Percentiles rank a stretch among this genome's conserved stretches.
Conservation (phyloP, 1,140 invertebrate genomes). For the Linepithema humile region DNA sequence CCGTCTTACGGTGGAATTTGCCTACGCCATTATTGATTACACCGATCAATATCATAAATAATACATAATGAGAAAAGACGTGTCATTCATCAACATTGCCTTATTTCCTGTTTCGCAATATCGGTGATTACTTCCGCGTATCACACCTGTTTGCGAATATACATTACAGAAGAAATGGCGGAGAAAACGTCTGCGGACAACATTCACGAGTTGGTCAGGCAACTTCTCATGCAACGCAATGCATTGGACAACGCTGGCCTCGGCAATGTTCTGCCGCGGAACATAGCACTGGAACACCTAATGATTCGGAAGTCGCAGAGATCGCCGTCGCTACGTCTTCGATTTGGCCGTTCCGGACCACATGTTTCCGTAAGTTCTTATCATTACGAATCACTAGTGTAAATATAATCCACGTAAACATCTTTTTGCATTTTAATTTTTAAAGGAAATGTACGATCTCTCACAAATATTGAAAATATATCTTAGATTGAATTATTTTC, state of each 20-base stretch:
- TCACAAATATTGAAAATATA: background rate
- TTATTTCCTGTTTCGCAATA: too few relatives aligned
- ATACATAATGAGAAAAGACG: background rate
- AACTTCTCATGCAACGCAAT: slow-evolving; percentile 74
- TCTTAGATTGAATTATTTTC: too few relatives aligned
- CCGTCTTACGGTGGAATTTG: background rate
- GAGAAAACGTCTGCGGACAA: slow-evolving; percentile 58
- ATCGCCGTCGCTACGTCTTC: slow-evolving; percentile 82
- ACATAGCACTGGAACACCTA: slow-evolving; percentile 78
- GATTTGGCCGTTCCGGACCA: slow-evolving; percentile 80
- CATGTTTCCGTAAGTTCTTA: slow-evolving; percentile 62
- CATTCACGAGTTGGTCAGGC: slow-evolving; percentile 79
- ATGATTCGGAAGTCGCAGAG: slow-evolving; percentile 83
- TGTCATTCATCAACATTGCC: background rate
- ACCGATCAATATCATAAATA: background rate
- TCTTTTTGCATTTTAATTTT: background rate
- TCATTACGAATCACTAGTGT: too few relatives aligned
- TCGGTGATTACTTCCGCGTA: background rate
- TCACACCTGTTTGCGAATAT: background rate
- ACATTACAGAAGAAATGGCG: slow-evolving; percentile 55
- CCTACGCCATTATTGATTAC: background rate
- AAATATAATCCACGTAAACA: background rate
- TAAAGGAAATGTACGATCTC: background rate
- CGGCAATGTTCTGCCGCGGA: slow-evolving; percentile 46
- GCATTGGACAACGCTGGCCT: slow-evolving; percentile 54